Evolutionary conservation across 2,113 vertebrate genomes (phyloP).

Genomic region (Poicephalus gulielmi): DNA sequence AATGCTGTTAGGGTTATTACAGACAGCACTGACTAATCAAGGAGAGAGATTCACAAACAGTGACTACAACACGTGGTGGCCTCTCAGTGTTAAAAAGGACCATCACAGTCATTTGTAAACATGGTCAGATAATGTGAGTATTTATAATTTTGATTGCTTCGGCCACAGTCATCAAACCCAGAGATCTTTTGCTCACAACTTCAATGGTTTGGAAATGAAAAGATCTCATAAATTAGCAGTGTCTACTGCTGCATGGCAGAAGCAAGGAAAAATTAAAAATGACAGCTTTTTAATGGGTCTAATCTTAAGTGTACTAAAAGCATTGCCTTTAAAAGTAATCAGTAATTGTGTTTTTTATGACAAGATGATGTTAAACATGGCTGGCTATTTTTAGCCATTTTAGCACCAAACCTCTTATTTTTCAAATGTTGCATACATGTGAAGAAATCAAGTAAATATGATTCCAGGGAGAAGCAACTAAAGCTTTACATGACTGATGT

Average conservation of each 20-base stretch:
- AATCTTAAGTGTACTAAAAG: background rate
- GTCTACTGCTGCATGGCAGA: background rate
- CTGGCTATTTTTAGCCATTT: background rate
- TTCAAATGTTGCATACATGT: background rate
- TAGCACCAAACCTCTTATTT: background rate
- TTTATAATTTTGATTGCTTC: constrained; percentile 68
- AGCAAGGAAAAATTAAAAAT: background rate
- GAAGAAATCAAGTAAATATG: constrained; percentile 17
- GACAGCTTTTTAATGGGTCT: background rate
- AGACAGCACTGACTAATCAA: constrained; percentile 71
- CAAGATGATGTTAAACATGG: background rate
- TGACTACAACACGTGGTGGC: constrained; percentile 59
- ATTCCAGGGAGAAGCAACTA: background rate
- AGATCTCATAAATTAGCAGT: background rate
- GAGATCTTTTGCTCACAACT: background rate
- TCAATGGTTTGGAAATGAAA: background rate
- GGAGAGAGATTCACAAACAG: constrained; percentile 68
- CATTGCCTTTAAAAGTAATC: background rate
- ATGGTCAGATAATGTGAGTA: constrained; percentile 50
- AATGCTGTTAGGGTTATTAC: constrained; percentile 68
- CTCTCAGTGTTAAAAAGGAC: constrained; percentile 66
- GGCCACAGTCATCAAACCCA: constrained; percentile 11
- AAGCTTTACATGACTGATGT: background rate
- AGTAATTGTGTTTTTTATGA: background rate
- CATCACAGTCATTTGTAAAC: constrained; percentile 67